Evolutionary conservation across 2,797 vertebrate genomes (phyloP).

Genomic region (Ambastaia sidthimunki): DNA sequence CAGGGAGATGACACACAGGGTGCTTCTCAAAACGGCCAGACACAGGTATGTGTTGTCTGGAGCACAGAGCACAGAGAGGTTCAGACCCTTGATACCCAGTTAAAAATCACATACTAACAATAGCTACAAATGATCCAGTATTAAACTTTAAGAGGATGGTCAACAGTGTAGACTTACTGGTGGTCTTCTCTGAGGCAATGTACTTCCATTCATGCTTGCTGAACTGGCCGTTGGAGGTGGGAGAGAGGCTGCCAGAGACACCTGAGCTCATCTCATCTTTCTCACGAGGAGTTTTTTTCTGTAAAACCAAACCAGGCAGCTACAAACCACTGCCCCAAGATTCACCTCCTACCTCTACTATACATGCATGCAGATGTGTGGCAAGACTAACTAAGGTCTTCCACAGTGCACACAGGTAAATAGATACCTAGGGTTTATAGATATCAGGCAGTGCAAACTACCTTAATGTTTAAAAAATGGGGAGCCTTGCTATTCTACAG

Average conservation of each 20-base stretch:
- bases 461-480: not conserved
- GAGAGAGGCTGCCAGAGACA: conserved; percentile 88
- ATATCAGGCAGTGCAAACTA: not conserved
- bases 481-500: conserved; percentile 26
- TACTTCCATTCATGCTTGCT: conserved; percentile 97
- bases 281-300: conserved; percentile 96
- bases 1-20: conserved; percentile 94
- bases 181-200: conserved; percentile 95
- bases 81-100: not conserved
- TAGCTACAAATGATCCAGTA: not conserved
- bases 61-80: not conserved
- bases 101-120: not conserved
- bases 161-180: conserved; percentile 80
- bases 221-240: conserved; percentile 82
- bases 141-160: not conserved
- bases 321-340: conserved; percentile 83
- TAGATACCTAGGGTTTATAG: not conserved
- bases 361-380: conserved; percentile 1
- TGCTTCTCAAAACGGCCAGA: conserved; percentile 91
- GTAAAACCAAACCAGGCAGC: conserved; percentile 92
- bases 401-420: conserved; percentile 4
- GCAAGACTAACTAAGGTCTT: conserved; percentile 9
- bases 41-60: conserved; percentile 93
- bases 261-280: conserved; percentile 90
- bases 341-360: conserved; percentile 38